These are phyloP conservation scores for Scortum barcoo DNA, from an alignment of 2,113 vertebrate species.

Conservation along the genomic window DNA sequence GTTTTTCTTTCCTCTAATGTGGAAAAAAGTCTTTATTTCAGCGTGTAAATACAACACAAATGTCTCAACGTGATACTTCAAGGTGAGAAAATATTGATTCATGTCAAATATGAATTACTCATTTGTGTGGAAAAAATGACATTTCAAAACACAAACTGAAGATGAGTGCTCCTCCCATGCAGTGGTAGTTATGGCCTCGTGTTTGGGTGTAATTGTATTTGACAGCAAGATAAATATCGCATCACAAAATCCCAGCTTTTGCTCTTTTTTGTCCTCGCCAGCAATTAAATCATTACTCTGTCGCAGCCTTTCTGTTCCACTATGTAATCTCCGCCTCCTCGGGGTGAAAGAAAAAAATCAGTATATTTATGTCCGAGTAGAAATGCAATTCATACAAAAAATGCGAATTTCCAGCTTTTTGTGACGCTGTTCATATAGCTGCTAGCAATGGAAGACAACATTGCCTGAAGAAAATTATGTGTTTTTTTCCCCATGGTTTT, in stretches of 20 bases:
- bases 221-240: constrained; percentile 70
- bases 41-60: background rate
- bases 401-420: constrained; percentile 63
- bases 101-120: background rate
- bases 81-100: background rate
- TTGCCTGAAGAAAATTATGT: constrained; percentile 75
- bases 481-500: constrained; percentile 68
- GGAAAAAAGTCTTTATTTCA: background rate
- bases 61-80: background rate
- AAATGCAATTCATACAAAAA: constrained; percentile 62
- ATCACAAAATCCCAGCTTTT: constrained; percentile 62
- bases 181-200: constrained; percentile 4
- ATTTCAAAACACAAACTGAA: constrained; percentile 9
- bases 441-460: constrained; percentile 64
- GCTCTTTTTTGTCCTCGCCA: constrained; percentile 35
- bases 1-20: background rate
- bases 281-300: constrained; percentile 79
- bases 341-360: constrained; percentile 37
- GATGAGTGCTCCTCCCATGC: constrained; percentile 11
- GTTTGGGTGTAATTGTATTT: constrained; percentile 65
- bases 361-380: constrained; percentile 52
- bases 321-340: constrained; percentile 41
- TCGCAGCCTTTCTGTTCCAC: constrained; percentile 64
- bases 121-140: background rate
- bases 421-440: constrained; percentile 59